These are phyloP conservation scores for Sinocyclocheilus anshuiensis DNA, from an alignment of 2,113 vertebrate genomes.

Conservation along the genomic window DNA sequence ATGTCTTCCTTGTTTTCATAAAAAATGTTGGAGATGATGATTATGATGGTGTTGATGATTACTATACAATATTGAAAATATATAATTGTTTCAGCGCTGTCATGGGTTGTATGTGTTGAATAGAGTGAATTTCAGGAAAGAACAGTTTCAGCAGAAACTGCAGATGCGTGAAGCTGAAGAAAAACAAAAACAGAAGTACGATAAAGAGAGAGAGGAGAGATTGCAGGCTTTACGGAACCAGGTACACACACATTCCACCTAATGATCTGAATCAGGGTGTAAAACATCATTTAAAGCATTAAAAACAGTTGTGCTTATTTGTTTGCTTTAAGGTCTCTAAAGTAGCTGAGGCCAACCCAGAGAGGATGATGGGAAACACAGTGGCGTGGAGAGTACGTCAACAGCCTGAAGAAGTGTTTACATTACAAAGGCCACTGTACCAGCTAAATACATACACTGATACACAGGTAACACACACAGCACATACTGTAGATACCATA, in stretches of 20 bases:
- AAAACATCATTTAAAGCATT: not conserved
- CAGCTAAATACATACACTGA: conserved; percentile 86
- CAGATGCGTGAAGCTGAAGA: conserved; percentile 72
- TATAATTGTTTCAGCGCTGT: not conserved
- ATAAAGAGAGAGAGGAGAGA: conserved; percentile 70
- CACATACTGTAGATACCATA: not conserved
- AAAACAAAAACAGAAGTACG: conserved; percentile 69
- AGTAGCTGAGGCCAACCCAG: conserved; percentile 79
- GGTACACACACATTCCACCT: conserved; percentile 68
- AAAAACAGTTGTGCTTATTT: not conserved
- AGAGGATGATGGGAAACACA: conserved; percentile 85
- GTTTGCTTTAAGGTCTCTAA: conserved; percentile 78
- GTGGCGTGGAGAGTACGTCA: conserved; percentile 79
- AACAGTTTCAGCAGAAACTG: conserved; percentile 67
- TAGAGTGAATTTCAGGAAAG: conserved; percentile 78
- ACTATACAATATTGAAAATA: not conserved
- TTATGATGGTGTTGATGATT: too few species aligned
- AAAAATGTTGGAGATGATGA: too few species aligned
- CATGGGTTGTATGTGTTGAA: not conserved
- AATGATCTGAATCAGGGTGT: not conserved
- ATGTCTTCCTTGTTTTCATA: too few species aligned
- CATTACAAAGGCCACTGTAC: conserved; percentile 87
- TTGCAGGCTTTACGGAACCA: conserved; percentile 83
- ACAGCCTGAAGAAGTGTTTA: conserved; percentile 71
- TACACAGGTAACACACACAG: conserved; percentile 78